A percentile compares a stretch with the other conserved stretches of the same genome.
phyloP scores from a whole-genome alignment of 2,888 invertebrate genomes.

The Amphipoea lucens region DNA sequence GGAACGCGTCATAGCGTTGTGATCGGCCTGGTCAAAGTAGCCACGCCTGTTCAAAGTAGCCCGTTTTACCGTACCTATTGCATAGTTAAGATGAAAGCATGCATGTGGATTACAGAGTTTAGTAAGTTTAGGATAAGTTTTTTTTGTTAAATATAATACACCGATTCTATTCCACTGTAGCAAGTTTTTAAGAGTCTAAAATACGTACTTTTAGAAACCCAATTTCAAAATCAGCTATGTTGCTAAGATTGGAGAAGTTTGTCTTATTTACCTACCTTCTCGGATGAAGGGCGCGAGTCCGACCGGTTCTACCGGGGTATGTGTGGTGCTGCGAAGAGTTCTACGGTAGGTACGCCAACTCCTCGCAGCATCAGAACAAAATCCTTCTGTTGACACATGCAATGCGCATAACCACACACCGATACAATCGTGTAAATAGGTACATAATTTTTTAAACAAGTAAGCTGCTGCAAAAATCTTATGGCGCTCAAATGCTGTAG shows the following conservation, averaged over 20 bases:
- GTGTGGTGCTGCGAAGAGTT: not conserved
- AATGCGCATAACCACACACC: not conserved
- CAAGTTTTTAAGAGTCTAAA: not conserved
- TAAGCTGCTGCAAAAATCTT: not conserved
- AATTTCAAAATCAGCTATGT: not conserved
- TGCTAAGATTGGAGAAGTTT: not conserved
- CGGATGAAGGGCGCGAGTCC: slow-evolving; percentile 1
- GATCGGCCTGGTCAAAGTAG: no score
- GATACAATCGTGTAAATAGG: no score
- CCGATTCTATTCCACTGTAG: slow-evolving; percentile 5
- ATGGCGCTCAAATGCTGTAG: no score
- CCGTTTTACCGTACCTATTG: no score
- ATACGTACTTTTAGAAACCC: not conserved
- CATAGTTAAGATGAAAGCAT: not conserved
- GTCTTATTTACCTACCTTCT: not conserved
- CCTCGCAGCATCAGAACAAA: not conserved
- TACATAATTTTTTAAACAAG: not conserved
- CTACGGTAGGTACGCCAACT: not conserved
- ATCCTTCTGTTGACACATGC: not conserved
- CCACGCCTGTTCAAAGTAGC: no score
- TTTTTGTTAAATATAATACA: not conserved
- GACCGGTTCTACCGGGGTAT: not conserved
- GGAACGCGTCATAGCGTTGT: no score
- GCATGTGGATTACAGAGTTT: slow-evolving; percentile 1
- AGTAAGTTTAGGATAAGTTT: slow-evolving; percentile 1